Conservation (phyloP, 2,113 vertebrate species). For the Eulacestoma nigropectus region DNA sequence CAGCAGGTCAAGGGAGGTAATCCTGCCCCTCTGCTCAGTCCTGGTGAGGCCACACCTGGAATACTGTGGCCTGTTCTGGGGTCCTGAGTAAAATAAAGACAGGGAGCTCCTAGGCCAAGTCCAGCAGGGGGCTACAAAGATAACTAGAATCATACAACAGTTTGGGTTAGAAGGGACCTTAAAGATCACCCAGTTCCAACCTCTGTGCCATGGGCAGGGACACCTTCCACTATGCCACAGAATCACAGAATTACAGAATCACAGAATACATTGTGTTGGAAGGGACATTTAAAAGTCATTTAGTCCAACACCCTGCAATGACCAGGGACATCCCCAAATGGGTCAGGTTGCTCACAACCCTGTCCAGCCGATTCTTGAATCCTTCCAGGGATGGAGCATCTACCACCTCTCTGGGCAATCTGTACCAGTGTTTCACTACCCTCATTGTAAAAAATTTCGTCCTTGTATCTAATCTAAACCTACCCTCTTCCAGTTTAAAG, state of each 20-base stretch:
- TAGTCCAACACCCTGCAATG: background rate
- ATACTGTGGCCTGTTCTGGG: background rate
- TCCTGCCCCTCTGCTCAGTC: background rate
- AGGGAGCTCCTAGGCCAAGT: background rate
- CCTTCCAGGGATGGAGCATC: background rate
- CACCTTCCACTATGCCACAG: background rate
- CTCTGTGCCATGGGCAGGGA: background rate
- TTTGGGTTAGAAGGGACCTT: background rate
- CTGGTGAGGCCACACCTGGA: background rate
- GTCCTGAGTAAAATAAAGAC: background rate
- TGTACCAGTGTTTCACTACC: background rate
- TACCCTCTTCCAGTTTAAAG: background rate
- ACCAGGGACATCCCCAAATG: background rate
- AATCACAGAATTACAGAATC: background rate
- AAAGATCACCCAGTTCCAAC: background rate
- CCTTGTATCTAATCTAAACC: background rate
- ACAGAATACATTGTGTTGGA: background rate
- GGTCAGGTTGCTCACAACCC: background rate
- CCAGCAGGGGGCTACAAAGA: background rate
- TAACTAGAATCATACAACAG: background rate
- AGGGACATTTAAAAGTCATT: background rate
- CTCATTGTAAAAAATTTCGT: background rate
- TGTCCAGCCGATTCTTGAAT: background rate
- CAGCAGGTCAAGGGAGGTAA: background rate
- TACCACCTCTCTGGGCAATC: background rate